A percentile compares a stretch with the other conserved stretches of the same genome.
phyloP scores from a whole-genome alignment of 2,797 vertebrate species.

The Myotis myotis region DNA sequence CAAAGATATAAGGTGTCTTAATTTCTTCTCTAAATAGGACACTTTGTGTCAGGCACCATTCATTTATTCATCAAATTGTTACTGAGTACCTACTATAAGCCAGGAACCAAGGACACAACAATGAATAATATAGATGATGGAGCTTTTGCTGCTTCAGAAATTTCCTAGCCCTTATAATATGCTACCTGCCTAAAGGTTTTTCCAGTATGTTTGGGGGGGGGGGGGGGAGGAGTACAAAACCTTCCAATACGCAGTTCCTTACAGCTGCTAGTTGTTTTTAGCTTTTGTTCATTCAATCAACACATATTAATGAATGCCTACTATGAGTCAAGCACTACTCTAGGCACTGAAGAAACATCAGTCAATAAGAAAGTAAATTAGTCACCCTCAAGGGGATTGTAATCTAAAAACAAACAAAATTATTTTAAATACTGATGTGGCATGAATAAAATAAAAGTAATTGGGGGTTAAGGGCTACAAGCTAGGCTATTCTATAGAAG shows the following conservation, averaged over 20 bases:
- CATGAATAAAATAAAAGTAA: conserved; percentile 25
- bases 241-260: neutral
- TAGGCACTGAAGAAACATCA: neutral
- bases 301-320: neutral
- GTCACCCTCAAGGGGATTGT: neutral
- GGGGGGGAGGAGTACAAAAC: neutral
- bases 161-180: neutral
- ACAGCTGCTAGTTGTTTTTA: neutral
- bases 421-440: neutral
- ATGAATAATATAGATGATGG: neutral
- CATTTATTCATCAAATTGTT: neutral
- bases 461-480: neutral
- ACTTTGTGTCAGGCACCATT: neutral
- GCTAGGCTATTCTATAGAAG: neutral
- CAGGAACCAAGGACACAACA: neutral
- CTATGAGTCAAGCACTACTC: neutral
- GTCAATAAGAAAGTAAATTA: neutral
- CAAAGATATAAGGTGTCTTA: neutral
- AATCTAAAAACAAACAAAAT: neutral
- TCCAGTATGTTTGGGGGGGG: neutral
- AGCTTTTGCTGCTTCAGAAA: neutral
- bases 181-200: neutral
- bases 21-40: neutral
- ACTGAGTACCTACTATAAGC: neutral
- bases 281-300: neutral